A percentile compares a stretch with the other conserved stretches of the same genome.
These are phyloP conservation scores for Vulpes ferrilata DNA, from an alignment of 2,113 vertebrate genomes.

Conservation along the genomic window DNA sequence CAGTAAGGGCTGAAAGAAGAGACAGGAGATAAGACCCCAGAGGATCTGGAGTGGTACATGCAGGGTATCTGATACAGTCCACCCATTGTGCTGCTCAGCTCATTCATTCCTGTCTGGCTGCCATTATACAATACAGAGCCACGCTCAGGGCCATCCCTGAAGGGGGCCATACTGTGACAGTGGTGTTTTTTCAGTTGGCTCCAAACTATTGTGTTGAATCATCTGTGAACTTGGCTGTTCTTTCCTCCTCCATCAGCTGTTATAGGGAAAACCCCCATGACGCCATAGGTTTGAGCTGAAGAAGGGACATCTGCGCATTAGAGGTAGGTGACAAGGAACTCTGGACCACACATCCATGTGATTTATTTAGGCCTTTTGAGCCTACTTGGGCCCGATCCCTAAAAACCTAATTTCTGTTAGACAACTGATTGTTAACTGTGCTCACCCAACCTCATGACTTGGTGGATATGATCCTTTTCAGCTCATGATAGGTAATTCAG, in stretches of 20 bases:
- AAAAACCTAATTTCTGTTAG: conserved; percentile 43
- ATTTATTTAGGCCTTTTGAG: conserved; percentile 42
- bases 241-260: neutral
- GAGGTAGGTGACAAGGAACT: neutral
- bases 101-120: neutral
- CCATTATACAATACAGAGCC: neutral
- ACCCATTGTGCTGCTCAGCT: neutral
- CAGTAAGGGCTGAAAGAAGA: neutral
- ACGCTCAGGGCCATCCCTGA: neutral
- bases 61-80: neutral
- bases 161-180: neutral
- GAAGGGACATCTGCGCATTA: neutral
- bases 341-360: neutral
- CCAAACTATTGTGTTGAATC: neutral
- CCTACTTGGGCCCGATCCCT: neutral
- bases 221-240: neutral
- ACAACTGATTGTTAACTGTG: neutral
- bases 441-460: neutral
- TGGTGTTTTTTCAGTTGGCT: conserved; percentile 12
- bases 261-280: neutral
- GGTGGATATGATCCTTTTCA: neutral
- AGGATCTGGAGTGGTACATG: neutral
- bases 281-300: neutral
- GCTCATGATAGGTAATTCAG: neutral
- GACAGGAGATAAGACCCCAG: neutral